phyloP scores from a whole-genome alignment of 1,140 invertebrate genomes.

The Mamestra configurata region DNA sequence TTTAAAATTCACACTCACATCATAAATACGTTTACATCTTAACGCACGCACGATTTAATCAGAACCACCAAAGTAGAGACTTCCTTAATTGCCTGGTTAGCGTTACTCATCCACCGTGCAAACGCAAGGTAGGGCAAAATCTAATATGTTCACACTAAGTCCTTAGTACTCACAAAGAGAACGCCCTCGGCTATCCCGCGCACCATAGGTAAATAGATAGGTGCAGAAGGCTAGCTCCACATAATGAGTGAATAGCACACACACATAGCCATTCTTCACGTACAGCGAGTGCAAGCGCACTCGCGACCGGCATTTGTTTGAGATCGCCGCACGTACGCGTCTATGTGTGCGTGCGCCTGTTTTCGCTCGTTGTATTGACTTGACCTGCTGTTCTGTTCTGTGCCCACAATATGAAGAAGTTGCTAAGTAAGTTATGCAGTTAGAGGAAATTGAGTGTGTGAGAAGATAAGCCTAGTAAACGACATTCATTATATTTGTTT shows the following conservation, averaged over 20 bases:
- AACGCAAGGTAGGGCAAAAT: background rate
- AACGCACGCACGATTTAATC: background rate
- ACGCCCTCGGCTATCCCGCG: background rate
- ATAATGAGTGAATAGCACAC: background rate
- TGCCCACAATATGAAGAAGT: background rate
- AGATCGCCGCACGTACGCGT: too few relatives aligned
- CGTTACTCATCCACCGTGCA: background rate
- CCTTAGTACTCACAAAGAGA: conserved; percentile 3
- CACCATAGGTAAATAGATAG: background rate
- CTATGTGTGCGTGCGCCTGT: background rate
- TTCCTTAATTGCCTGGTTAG: background rate
- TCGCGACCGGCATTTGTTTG: background rate
- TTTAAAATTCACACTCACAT: background rate
- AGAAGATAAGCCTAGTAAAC: background rate
- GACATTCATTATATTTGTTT: conserved; percentile 7
- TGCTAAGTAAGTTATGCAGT: background rate
- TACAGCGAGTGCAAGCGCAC: background rate
- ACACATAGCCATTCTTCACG: background rate
- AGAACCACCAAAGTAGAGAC: background rate
- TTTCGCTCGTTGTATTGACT: background rate
- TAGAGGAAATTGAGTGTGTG: background rate
- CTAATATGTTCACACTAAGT: background rate
- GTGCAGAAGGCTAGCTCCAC: background rate
- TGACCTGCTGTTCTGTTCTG: background rate
- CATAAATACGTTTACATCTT: background rate